Evolutionary conservation across 2,113 vertebrate genomes (phyloP).

Genomic region (Danio rerio): DNA sequence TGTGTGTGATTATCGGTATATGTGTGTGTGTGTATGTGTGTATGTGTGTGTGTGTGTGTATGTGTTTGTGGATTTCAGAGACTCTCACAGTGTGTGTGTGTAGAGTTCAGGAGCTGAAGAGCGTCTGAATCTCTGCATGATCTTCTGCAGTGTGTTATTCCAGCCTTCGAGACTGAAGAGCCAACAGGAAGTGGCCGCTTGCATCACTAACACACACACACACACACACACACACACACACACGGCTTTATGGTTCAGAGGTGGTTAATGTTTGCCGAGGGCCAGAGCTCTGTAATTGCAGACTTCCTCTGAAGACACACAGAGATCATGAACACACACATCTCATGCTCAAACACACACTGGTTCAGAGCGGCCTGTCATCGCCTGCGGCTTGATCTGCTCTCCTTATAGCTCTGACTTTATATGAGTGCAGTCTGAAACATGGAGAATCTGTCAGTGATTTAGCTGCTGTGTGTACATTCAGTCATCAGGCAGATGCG

Average conservation of each 20-base stretch:
- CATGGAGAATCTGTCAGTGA: too few relatives aligned
- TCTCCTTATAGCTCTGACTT: too few relatives aligned
- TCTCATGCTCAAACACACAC: neutral
- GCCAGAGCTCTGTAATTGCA: conserved; percentile 84
- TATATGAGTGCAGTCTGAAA: too few relatives aligned
- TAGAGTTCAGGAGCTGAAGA: conserved; percentile 51
- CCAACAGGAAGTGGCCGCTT: conserved; percentile 24
- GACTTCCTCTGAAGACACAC: conserved; percentile 81
- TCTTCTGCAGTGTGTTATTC: neutral
- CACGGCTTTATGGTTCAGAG: conserved; percentile 68
- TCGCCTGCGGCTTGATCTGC: too few relatives aligned
- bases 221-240: conserved; percentile 29
- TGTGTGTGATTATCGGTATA: too few relatives aligned
- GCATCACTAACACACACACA: too few relatives aligned
- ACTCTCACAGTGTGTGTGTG: too few relatives aligned
- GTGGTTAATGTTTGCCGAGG: conserved; percentile 91
- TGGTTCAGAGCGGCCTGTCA: too few relatives aligned
- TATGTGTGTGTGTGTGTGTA: neutral
- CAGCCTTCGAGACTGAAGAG: neutral
- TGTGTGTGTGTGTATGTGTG: too few relatives aligned
- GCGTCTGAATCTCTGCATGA: neutral
- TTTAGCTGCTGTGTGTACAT: too few relatives aligned
- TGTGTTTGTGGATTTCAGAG: conserved; percentile 14
- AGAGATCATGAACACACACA: neutral
- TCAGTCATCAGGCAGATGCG: too few relatives aligned